phyloP scores from a whole-genome alignment of 2,888 invertebrate species.

The Unio delphinus region DNA sequence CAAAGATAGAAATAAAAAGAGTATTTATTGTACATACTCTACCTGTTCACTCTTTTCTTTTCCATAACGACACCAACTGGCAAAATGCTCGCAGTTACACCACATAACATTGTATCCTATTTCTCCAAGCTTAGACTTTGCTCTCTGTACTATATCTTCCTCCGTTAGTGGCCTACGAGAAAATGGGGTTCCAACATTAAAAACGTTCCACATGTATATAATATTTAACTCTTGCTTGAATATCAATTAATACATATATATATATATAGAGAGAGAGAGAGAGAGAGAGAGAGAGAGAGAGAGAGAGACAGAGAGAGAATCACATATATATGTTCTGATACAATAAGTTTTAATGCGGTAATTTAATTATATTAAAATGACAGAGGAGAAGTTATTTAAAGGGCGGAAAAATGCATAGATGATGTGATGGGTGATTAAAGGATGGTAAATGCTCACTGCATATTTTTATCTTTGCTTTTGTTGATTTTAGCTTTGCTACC shows the following conservation, averaged over 20 bases:
- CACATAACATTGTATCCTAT: slow-evolving; percentile 66
- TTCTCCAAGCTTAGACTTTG: slow-evolving; percentile 57
- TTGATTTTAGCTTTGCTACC: slow-evolving; percentile 40
- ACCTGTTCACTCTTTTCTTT: slow-evolving; percentile 75
- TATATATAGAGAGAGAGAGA: too few relatives aligned
- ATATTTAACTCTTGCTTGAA: too few relatives aligned
- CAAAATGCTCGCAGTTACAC: slow-evolving; percentile 71
- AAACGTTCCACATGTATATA: too few relatives aligned
- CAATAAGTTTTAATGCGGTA: too few relatives aligned
- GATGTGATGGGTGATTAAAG: too few relatives aligned
- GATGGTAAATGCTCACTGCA: slow-evolving; percentile 8
- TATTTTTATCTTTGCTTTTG: slow-evolving; percentile 40
- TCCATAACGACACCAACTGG: slow-evolving; percentile 68
- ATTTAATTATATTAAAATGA: too few relatives aligned
- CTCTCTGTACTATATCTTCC: slow-evolving; percentile 57
- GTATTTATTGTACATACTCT: background rate
- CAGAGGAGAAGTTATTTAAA: too few relatives aligned
- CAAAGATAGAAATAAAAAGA: background rate
- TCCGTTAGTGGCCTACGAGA: slow-evolving; percentile 46
- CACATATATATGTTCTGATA: too few relatives aligned
- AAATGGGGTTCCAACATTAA: background rate
- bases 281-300: too few relatives aligned
- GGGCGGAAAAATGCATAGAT: too few relatives aligned
- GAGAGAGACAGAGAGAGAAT: too few relatives aligned
- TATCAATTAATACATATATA: too few relatives aligned